Evolutionary conservation across 2,113 vertebrate species (phyloP).

Genomic region (Periophthalmodon schlosseri): DNA sequence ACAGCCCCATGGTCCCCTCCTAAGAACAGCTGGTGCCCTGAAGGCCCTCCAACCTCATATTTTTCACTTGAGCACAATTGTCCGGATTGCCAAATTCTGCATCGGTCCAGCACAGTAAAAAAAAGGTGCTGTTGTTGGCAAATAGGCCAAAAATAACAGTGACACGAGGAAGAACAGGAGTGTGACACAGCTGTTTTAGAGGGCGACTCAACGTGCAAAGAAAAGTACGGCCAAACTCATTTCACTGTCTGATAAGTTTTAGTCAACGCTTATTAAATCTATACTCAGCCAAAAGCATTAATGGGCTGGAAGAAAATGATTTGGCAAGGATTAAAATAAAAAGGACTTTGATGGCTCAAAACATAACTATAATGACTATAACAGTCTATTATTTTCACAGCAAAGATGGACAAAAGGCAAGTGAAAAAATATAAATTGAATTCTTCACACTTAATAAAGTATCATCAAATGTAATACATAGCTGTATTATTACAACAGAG

Average conservation of each 20-base stretch:
- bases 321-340: slow-evolving; percentile 25
- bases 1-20: slow-evolving; percentile 3
- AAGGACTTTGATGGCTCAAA: background rate
- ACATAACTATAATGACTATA: slow-evolving; percentile 5
- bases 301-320: slow-evolving; percentile 50
- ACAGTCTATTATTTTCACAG: slow-evolving; percentile 15
- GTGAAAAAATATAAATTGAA: background rate
- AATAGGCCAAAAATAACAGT: slow-evolving; percentile 62
- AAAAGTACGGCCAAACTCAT: slow-evolving; percentile 61
- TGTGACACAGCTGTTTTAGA: slow-evolving; percentile 74
- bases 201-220: slow-evolving; percentile 56
- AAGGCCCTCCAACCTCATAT: slow-evolving; percentile 48
- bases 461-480: background rate
- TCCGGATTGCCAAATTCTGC: slow-evolving; percentile 57
- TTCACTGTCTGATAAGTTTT: slow-evolving; percentile 71
- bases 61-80: slow-evolving; percentile 57
- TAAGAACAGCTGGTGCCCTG: slow-evolving; percentile 67
- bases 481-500: background rate
- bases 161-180: slow-evolving; percentile 56
- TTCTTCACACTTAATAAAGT: background rate
- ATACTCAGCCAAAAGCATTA: slow-evolving; percentile 36
- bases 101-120: slow-evolving; percentile 49
- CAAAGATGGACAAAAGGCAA: background rate
- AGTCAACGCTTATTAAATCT: slow-evolving; percentile 63
- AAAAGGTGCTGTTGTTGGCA: slow-evolving; percentile 64